Percentiles rank a stretch among this genome's conserved stretches.
Evolutionary conservation across 2,888 invertebrate genomes (phyloP).

Genomic region (Ectemnius lituratus): DNA sequence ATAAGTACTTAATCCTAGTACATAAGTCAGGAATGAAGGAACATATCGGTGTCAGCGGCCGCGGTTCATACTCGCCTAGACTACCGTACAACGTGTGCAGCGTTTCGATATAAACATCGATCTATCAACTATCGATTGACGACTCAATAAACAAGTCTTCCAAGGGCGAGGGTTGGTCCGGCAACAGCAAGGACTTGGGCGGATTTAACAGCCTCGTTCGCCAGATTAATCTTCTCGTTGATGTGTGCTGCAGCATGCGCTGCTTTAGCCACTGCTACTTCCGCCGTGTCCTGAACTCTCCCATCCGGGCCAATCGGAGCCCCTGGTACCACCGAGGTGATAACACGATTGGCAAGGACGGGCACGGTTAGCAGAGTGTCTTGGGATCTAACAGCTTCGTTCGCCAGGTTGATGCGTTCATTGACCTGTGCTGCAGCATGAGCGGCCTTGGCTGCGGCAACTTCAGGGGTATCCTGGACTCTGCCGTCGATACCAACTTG

Average conservation of each 20-base stretch:
- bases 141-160: constrained; percentile 45
- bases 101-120: neutral
- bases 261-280: constrained; percentile 68
- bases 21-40: neutral
- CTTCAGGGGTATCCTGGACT: constrained; percentile 64
- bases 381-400: constrained; percentile 39
- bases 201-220: constrained; percentile 49
- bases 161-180: constrained; percentile 39
- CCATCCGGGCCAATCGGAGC: constrained; percentile 69
- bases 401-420: constrained; percentile 43
- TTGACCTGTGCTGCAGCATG: constrained; percentile 65
- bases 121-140: too few relatives aligned
- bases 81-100: neutral
- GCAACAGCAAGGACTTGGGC: constrained; percentile 46
- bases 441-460: constrained; percentile 61
- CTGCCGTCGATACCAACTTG: constrained; percentile 68
- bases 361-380: constrained; percentile 1
- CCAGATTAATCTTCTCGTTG: constrained; percentile 68
- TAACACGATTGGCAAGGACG: constrained; percentile 12
- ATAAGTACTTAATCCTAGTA: neutral
- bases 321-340: constrained; percentile 25
- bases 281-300: constrained; percentile 70
- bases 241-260: constrained; percentile 70
- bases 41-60: neutral
- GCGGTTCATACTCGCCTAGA: neutral